Evolutionary conservation across 1,140 invertebrate species (phyloP), one percentile per base, ranked within the genome.

Genomic region (Thrips palmi): DNA sequence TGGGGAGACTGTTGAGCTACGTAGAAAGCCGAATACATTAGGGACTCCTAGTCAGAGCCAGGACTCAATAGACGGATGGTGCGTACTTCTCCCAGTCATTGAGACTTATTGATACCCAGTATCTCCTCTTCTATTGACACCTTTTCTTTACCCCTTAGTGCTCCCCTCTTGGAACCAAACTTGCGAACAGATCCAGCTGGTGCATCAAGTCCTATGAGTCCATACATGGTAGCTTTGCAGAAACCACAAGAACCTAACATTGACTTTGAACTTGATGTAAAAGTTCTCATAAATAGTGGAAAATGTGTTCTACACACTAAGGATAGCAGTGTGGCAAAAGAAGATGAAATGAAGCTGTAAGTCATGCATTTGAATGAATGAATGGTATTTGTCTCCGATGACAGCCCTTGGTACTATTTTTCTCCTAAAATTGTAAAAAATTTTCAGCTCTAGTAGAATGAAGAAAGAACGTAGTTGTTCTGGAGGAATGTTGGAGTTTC

Each of bases 301-400:
- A 92, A 94, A 60, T 97, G 91, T 61, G 86, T 93, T 19, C 62
- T 97, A 2, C 89, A 96, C 58, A 93, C 89, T 0, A 93, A 91
- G 58, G 83, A 89, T 53, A n/a, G n/a, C n/a, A n/a, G n/a, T n/a
- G 58, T 63, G 15, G 57, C 59, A 0, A 69, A 64, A 41, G 80
- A 86, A 27, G 82, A 86, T 33, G 72, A 78, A 46, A 53, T 68
- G 6, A 70, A 64, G 56, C 56, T 67, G 65, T 70, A 46, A 54
- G 55, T 50, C 32, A 14, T 14, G 10, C n/a, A n/a, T n/a, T n/a
- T n/a, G n/a, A n/a, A n/a, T n/a, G n/a, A n/a, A n/a, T n/a, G n/a
- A n/a, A n/a, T n/a, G n/a, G n/a, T n/a, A n/a, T n/a, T n/a, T n/a
- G n/a, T n/a, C n/a, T n/a, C n/a, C n/a, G n/a, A n/a, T n/a, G n/a